Conservation (phyloP, 2,113 vertebrate genomes). For the Catharus minimus region DNA sequence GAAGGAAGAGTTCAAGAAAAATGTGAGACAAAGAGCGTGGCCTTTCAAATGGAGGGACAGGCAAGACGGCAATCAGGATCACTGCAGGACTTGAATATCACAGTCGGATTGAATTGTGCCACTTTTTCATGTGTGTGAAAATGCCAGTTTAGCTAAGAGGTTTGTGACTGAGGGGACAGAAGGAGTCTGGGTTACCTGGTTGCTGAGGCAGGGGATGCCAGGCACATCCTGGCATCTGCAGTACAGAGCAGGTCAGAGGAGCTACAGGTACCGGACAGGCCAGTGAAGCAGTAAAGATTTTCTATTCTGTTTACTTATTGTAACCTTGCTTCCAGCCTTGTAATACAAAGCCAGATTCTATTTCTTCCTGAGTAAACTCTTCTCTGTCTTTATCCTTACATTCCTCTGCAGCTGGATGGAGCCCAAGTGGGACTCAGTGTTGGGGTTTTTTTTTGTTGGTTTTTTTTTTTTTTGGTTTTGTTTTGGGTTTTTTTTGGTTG, state of each 20-base stretch:
- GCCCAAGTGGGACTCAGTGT: background rate
- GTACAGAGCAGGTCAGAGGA: background rate
- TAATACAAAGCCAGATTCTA: background rate
- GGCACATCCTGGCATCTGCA: background rate
- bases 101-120: background rate
- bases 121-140: background rate
- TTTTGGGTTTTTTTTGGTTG: background rate
- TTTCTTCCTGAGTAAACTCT: background rate
- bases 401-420: constrained; percentile 16
- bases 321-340: background rate
- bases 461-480: background rate
- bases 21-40: background rate
- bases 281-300: background rate
- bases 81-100: background rate
- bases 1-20: background rate
- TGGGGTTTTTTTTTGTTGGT: too few species aligned
- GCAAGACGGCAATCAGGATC: background rate
- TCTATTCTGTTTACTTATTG: background rate
- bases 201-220: background rate
- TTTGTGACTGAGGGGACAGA: background rate
- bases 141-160: background rate
- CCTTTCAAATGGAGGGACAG: background rate
- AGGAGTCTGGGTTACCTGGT: background rate
- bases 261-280: background rate
- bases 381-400: background rate